Evolutionary conservation across 2,888 invertebrate species (phyloP), one percentile per base, ranked within the genome.

Genomic region (Melieria crassipennis): DNA sequence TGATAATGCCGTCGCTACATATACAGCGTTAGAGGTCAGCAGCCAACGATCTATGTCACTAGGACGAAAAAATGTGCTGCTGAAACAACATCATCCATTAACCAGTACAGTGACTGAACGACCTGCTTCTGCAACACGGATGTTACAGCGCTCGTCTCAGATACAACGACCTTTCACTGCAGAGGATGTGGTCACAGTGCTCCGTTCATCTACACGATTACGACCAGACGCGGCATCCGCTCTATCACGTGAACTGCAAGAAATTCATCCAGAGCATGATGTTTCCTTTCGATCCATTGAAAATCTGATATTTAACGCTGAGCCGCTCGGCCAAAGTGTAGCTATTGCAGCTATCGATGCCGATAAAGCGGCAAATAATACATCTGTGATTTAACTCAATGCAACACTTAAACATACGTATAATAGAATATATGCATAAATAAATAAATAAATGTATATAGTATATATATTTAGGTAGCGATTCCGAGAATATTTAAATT

Each of bases 361-460:
- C 30, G 65, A 61, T 60, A 65, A 65, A 47, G 52, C 45, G 43
- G 60, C 50, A 70, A 61, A 65, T 65, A 70, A 58, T 70, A 70
- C 60, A 65, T 70, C 70, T 70, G 70, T 70, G 70, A 70, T 70
- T 61, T 65, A 70, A 60, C 45, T 58, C 47, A 64, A 64, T 42
- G 30, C 30, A 11, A 50, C 11, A 50, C 10, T 56, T 56, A 56
- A n/a, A 56, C 13, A 56, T 56, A 56, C 13, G 13, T 56, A 56
- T 56, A 56, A 3, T n/a, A n/a, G 13, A n/a, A 56, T 56, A 56
- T 56, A 56, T 13, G 7, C 7, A 56, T 13, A 13, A 7, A 56
- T 56, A 56, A n/a, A 30, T 30, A 30, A n/a, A 30, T 30, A 30
- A 30, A 30, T 30, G 30, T 30, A 30, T 30, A 30, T 30, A 30